phyloP scores from a whole-genome alignment of 2,888 invertebrate species.

The Achlya flavicornis region DNA sequence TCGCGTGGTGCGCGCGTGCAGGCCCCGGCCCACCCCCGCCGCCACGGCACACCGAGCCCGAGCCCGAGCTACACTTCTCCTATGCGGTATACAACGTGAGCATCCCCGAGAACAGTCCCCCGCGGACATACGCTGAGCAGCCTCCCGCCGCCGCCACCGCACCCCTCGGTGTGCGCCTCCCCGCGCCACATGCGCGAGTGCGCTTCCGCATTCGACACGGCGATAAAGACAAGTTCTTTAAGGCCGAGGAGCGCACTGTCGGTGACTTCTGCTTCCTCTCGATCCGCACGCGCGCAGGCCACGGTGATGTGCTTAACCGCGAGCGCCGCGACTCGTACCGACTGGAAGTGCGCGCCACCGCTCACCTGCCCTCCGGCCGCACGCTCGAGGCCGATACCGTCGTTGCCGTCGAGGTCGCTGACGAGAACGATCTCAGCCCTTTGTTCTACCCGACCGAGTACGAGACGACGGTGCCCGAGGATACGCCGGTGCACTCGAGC shows the following conservation, averaged over 20 bases:
- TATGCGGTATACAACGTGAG: slow-evolving; percentile 92
- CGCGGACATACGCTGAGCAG: slow-evolving; percentile 92
- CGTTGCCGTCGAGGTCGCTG: slow-evolving; percentile 89
- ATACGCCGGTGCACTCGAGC: slow-evolving; percentile 92
- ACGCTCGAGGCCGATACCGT: slow-evolving; percentile 88
- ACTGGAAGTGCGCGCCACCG: slow-evolving; percentile 88
- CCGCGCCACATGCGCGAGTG: slow-evolving; percentile 77
- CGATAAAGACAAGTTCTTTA: slow-evolving; percentile 95
- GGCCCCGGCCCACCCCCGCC: slow-evolving; percentile 51
- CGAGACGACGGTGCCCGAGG: slow-evolving; percentile 93
- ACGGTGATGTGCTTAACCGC: slow-evolving; percentile 94
- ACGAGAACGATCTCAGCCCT: slow-evolving; percentile 96
- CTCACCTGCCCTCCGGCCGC: slow-evolving; percentile 82
- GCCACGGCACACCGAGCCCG: slow-evolving; percentile 31
- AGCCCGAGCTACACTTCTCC: slow-evolving; percentile 86
- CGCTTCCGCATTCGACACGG: slow-evolving; percentile 94
- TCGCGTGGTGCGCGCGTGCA: slow-evolving; percentile 61
- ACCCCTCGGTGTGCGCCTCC: slow-evolving; percentile 89
- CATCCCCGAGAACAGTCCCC: slow-evolving; percentile 96
- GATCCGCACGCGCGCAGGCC: slow-evolving; percentile 94
- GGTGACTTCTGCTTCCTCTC: slow-evolving; percentile 98
- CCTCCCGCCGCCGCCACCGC: slow-evolving; percentile 88
- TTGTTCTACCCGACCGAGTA: slow-evolving; percentile 96
- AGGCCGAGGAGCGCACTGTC: slow-evolving; percentile 93
- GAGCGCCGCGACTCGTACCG: slow-evolving; percentile 94